Base-by-base conservation (phyloP, 2,888 invertebrate genomes). In the Melangyna quadrimaculata region DNA sequence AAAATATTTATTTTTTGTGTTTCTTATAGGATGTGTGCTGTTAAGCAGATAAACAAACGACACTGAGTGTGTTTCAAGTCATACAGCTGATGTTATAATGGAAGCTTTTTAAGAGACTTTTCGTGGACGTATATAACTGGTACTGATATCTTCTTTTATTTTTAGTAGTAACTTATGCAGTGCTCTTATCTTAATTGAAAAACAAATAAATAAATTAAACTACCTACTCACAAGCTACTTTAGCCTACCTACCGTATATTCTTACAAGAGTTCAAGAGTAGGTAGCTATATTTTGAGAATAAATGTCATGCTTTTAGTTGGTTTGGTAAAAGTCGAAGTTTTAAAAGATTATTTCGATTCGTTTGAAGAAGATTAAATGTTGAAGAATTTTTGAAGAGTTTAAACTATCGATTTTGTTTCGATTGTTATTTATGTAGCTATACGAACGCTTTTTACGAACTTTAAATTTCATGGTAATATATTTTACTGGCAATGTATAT, bases 181-280 rank as follows among this genome's bases (percentile, higher is more conserved):
- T 51, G 48, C 45, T 71, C 43, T 61, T 70, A 70, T 51, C 51
- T 51, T 32, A 48, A 53, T 61, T 51, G 70, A 51, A 61, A 71
- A 70, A 69, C 57, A 77, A 69, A 48, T 75, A 75, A 67, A 69
- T 77, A 59, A 69, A 59, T 69, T 69, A 51, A 51, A 67, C 51
- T 67, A 51, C 51, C 67, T 51, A 67, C 51, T 51, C 51, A 22
- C 67, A 24, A 35, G 35, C 48, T 67, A 51, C 67, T 67, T 35
- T n/a, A 51, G 22, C n/a, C 35, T 48, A 10, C 22, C 35, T n/a
- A 67, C 35, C 7, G 14, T 22, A 51, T 51, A 24, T 67, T 67
- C 51, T 51, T 35, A 35, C 32, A 35, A 67, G 19, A 57, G 35
- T 35, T 24, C 32, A 35, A 67, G 19, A 57, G 35, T 67, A 45